Base-by-base conservation (phyloP, 2,888 invertebrate genomes). In the Sinohyriopsis cumingii region DNA sequence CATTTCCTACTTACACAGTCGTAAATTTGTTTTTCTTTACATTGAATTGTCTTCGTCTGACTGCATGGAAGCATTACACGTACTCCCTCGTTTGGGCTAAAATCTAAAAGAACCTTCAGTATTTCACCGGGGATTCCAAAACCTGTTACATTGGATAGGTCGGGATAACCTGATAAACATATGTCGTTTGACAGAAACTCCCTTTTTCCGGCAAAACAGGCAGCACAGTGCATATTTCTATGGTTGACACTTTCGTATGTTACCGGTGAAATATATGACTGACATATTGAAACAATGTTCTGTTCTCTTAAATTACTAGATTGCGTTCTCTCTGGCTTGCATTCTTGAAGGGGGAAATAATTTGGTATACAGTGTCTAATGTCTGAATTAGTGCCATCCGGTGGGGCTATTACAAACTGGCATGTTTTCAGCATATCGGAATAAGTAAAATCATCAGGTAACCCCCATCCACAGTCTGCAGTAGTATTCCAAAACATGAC, bases 1-100 rank as follows among this genome's bases (percentile, higher is more conserved):
- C 72, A 72, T 55, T 45, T 45, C 55, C 59, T 59, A 53, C 63
- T 62, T 18, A 68, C 22, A n/a, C 72, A 72, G 20, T 72, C 72
- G 55, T 59, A 72, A 3, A 72, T 53, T 45, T 45, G 45, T 45
- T 45, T 45, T 53, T 72, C 63, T 25, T 63, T 53, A 33, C 12
- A 18, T 19, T 61, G 55, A 33, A 65, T 68, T 18, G 6, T 6
- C 18, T 19, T 60, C 3, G 22, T 12, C 0, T 20, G n/a, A 19
- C 33, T 28, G 56, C 72, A 72, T 25, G 61, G 0, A 19, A 45
- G 55, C 22, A 59, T 61, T 7, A 64, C n/a, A 18, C 22, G 33
- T 7, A 63, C 18, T 6, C 59, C 65, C 6, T 22, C 33, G 7
- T 59, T 56, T 19, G 18, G 45, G 28, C 61, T 57, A 53, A 72